Base-by-base conservation (phyloP, 2,113 vertebrate species). In the Ceratotherium simum region DNA sequence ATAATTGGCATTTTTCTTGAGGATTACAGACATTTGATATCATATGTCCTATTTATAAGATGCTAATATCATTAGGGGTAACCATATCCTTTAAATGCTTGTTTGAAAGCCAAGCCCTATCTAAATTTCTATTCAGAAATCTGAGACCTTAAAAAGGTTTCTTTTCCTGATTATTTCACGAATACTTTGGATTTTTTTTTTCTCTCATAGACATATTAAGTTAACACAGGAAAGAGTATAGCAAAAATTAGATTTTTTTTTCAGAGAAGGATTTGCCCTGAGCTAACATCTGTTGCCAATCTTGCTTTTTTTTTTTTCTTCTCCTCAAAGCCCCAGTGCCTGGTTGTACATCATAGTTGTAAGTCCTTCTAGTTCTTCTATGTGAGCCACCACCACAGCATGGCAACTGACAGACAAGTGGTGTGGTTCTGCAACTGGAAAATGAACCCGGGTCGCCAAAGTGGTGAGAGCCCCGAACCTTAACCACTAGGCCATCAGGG, bases 121-220 rank as follows among this genome's bases (percentile, higher is more conserved):
- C 42, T 89, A 91, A 65, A 80, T 84, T 91, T 94, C 70, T 87
- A 56, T 51, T 90, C 25, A 82, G 36, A 96, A 92, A 88, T 79
- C 36, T 90, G 73, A 81, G 21, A 88, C 11, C 33, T 87, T 79
- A 87, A 83, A 62, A 78, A 90, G 20, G 9, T 58, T 81, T 86
- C 21, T 79, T 67, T 96, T 96, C 20, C 36, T 64, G 13, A 87
- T 92, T 56, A 60, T 83, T 87, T 92, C 54, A 92, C 51, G 60
- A 92, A 67, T 70, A 76, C 21, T 8, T 54, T 90, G n/a, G 4
- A 56, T 21, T 18, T 92, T 46, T 48, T 48, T 93, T 75, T 42
- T 25, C 72, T 91, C 16, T 86, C 62, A 64, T 4, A 81, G 20
- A 84, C 76, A 73, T 79, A 58, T 29, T 25, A 96, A 87, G 29